These are phyloP conservation scores for Cyanoliseus patagonus DNA, from an alignment of 2,113 vertebrate genomes.

Conservation along the genomic window DNA sequence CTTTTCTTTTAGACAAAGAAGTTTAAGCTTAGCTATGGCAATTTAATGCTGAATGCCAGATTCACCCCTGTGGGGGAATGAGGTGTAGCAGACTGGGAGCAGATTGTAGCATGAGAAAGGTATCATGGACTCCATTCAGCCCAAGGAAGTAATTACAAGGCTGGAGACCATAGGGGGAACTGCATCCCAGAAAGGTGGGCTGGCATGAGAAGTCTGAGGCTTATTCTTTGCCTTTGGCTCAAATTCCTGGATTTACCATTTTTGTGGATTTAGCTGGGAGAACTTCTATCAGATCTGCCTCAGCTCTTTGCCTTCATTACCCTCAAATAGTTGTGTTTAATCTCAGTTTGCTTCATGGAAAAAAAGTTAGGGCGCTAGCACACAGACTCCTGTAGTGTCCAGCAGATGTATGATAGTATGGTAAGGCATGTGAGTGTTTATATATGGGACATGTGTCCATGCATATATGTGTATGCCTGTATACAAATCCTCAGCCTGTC, in stretches of 20 bases:
- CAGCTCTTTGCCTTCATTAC: not conserved
- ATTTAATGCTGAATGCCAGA: not conserved
- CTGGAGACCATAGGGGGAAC: fast-evolving
- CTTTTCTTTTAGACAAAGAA: not conserved
- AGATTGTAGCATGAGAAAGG: not conserved
- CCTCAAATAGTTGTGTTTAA: not conserved
- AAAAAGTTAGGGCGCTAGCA: not conserved
- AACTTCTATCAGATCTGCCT: not conserved
- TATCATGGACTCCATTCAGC: not conserved
- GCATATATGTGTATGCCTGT: not conserved
- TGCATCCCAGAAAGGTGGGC: not conserved
- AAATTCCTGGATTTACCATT: not conserved
- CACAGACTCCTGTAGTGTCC: not conserved
- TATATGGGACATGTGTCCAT: not conserved
- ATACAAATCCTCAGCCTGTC: not conserved
- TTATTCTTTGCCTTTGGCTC: not conserved
- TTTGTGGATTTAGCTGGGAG: not conserved
- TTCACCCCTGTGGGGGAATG: not conserved
- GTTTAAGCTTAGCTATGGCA: not conserved
- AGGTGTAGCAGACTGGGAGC: not conserved
- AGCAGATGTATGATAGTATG: not conserved
- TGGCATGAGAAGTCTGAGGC: not conserved
- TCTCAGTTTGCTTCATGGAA: fast-evolving
- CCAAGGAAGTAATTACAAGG: fast-evolving
- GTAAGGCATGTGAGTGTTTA: not conserved